Percentiles rank a stretch among this genome's conserved stretches.
phyloP scores from a whole-genome alignment of 2,888 invertebrate genomes.

The Apotomis turbidana region DNA sequence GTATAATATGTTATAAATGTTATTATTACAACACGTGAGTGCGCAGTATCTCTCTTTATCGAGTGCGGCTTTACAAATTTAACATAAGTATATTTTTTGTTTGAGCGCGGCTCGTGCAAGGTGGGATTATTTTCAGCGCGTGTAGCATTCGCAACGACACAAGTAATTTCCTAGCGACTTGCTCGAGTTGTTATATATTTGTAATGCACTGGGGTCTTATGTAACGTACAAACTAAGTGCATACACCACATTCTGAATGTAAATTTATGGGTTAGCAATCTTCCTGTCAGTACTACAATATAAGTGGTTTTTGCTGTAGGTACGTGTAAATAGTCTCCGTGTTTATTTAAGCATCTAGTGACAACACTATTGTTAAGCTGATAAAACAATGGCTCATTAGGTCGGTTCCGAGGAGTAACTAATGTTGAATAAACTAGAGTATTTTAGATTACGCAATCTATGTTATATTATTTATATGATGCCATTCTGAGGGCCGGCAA shows the following conservation, averaged over 20 bases:
- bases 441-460: conserved; percentile 5
- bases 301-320: conserved; percentile 44
- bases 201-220: background rate
- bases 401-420: conserved; percentile 50
- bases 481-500: no score
- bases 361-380: conserved; percentile 57
- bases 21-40: conserved; percentile 18
- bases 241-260: background rate
- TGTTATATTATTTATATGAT: background rate
- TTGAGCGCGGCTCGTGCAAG: conserved; percentile 19
- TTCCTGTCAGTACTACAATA: background rate
- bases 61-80: background rate
- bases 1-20: conserved; percentile 12
- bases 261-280: conserved; percentile 7
- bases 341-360: conserved; percentile 56
- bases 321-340: conserved; percentile 53
- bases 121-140: conserved; percentile 22
- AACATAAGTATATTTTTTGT: conserved; percentile 6
- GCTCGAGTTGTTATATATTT: no score
- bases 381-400: conserved; percentile 46
- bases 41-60: conserved; percentile 10
- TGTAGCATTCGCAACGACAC: conserved; percentile 3
- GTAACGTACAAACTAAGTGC: background rate
- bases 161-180: no score
- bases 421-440: conserved; percentile 12